Conservation (phyloP, 2,797 vertebrate species). For the Lerista edwardsae region DNA sequence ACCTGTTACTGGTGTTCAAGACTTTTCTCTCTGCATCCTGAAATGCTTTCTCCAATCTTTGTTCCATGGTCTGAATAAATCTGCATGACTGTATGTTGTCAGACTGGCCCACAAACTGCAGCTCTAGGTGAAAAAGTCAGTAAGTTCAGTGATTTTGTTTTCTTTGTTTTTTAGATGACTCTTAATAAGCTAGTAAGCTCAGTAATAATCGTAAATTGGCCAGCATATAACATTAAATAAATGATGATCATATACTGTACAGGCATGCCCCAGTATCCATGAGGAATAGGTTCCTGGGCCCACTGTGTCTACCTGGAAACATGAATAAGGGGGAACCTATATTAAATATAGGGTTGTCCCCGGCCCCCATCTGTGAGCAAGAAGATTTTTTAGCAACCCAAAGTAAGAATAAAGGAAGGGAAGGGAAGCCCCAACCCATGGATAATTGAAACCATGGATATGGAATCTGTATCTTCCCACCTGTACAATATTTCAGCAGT, state of each 20-base stretch:
- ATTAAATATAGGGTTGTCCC: too few relatives aligned
- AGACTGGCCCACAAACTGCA: slow-evolving; percentile 91
- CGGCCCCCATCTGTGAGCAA: too few relatives aligned
- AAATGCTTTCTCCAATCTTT: slow-evolving; percentile 91
- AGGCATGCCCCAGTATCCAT: too few relatives aligned
- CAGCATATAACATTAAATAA: slow-evolving; percentile 37
- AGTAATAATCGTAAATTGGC: not conserved
- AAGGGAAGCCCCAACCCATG: too few relatives aligned
- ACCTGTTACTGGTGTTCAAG: slow-evolving; percentile 83
- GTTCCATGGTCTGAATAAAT: slow-evolving; percentile 95
- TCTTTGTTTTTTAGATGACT: not conserved
- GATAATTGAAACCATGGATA: too few relatives aligned
- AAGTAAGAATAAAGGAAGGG: too few relatives aligned
- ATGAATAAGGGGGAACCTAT: too few relatives aligned
- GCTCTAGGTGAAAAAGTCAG: slow-evolving; percentile 79
- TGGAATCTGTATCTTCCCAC: too few relatives aligned
- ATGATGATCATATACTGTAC: slow-evolving; percentile 29
- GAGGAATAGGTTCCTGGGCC: too few relatives aligned
- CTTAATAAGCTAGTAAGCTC: not conserved
- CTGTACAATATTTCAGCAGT: too few relatives aligned
- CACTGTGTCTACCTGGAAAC: too few relatives aligned
- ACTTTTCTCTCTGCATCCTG: slow-evolving; percentile 90
- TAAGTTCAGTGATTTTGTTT: not conserved
- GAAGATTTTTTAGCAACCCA: too few relatives aligned
- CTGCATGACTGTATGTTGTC: slow-evolving; percentile 92